Evolutionary conservation across 2,113 vertebrate species (phyloP), one percentile per base, ranked within the genome.

Genomic region (Orthonyx spaldingii): DNA sequence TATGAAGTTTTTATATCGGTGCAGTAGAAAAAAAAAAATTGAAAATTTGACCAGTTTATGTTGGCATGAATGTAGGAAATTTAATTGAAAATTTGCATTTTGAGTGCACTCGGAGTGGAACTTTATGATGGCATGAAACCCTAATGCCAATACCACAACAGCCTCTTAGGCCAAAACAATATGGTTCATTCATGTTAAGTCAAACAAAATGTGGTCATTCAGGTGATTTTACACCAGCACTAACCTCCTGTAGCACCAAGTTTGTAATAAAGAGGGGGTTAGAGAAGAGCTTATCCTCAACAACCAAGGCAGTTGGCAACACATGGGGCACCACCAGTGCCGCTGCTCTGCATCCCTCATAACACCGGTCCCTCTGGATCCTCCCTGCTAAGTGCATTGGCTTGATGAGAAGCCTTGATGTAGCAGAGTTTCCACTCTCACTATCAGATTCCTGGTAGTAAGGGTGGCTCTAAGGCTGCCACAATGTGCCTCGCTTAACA

Each of bases 81-180:
- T 84, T 94, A 95, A 96, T 93, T 95, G 92, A 96, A 97, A 96
- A 96, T 91, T 86, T 94, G 76, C 93, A 96, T 96, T 94, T 88
- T 94, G 79, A 91, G 63, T 83, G 70, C 28, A 47, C 47, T 82
- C 69, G 79, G 79, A 83, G 50, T 53, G 24, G 39, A 93, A 84
- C 59, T 91, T 96, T 87, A 89, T 33, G 76, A 57, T 69, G 47
- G 17, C n/a, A 68, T 85, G 90, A 96, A 95, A 80, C 17, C 18
- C 37, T 71, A 72, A 37, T 68, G 50, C 61, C 77, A 84, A 37
- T 82, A 77, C 15, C 41, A 74, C 61, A 68, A 72, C 23, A 84
- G 10, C 3, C n/a, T 90, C 78, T 76, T 23, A 57, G n/a, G 18
- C 26, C 56, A 46, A 93, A 93, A 52, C n/a, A 64, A 22, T 49